Percentiles rank a stretch among this genome's conserved stretches.
Evolutionary conservation across 2,888 invertebrate species (phyloP).

Genomic region (Ormyrus nitidulus): DNA sequence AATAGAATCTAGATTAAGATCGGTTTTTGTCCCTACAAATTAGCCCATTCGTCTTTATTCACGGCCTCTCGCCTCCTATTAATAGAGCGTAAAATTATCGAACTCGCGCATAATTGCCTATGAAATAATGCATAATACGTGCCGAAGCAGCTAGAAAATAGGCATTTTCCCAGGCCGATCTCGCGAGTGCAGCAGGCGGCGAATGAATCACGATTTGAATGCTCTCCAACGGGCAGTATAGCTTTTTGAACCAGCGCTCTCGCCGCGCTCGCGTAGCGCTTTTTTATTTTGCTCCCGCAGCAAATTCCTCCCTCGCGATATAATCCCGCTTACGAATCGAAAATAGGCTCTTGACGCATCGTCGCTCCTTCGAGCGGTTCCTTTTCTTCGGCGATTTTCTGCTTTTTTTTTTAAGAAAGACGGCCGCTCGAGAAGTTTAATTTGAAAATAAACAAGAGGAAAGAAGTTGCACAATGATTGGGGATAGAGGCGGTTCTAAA

Average conservation of each 20-base stretch:
- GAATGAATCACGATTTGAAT: slow-evolving; percentile 55
- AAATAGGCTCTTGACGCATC: slow-evolving; percentile 52
- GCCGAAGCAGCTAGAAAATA: too few relatives aligned
- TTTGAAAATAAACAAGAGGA: slow-evolving; percentile 53
- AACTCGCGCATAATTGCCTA: not conserved
- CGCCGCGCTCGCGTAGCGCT: not conserved
- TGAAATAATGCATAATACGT: slow-evolving; percentile 3
- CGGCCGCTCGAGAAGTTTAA: not conserved
- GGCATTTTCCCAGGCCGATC: too few relatives aligned
- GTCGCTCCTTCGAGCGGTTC: not conserved
- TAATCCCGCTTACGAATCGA: slow-evolving; percentile 23
- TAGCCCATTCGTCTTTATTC: slow-evolving; percentile 25
- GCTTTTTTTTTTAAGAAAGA: not conserved
- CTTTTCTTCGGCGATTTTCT: not conserved
- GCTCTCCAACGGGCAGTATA: slow-evolving; percentile 37
- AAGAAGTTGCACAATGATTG: slow-evolving; percentile 54
- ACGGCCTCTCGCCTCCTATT: not conserved
- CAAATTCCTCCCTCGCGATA: slow-evolving; percentile 19
- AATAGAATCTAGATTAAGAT: slow-evolving; percentile 26
- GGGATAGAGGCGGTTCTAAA: slow-evolving; percentile 43
- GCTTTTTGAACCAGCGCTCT: not conserved
- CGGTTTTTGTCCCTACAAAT: slow-evolving; percentile 26
- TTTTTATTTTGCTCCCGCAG: slow-evolving; percentile 2
- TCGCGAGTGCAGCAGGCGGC: not conserved
- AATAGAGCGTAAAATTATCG: slow-evolving; percentile 18